A percentile compares a stretch with the other conserved stretches of the same genome.
Evolutionary conservation across 2,888 invertebrate species (phyloP).

Genomic region (Adelphocoris suturalis): DNA sequence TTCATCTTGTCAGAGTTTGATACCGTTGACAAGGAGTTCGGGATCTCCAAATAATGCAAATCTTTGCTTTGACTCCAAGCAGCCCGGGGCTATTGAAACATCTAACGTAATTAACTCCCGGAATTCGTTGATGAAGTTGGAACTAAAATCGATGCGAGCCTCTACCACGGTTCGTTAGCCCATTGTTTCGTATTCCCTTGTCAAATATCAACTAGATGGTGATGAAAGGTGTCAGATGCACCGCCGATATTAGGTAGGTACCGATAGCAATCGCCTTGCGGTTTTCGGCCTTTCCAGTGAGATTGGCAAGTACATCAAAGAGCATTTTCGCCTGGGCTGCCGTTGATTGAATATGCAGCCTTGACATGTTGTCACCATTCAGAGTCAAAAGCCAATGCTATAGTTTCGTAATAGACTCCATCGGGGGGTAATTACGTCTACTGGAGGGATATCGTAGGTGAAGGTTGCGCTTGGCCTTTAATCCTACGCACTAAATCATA

Average conservation of each 20-base stretch:
- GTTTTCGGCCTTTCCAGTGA: slow-evolving; percentile 36
- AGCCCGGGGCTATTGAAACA: slow-evolving; percentile 30
- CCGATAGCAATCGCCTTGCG: slow-evolving; percentile 4
- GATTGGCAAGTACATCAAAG: slow-evolving; percentile 46
- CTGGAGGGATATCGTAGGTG: not conserved
- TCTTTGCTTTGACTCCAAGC: slow-evolving; percentile 30
- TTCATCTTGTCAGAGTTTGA: slow-evolving; percentile 42
- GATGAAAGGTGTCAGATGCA: slow-evolving; percentile 51
- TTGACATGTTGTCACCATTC: not conserved
- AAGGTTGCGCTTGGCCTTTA: slow-evolving; percentile 17
- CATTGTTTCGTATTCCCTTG: slow-evolving; percentile 20
- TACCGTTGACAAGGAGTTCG: slow-evolving; percentile 46
- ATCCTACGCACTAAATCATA: slow-evolving; percentile 30
- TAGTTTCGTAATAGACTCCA: slow-evolving; percentile 28
- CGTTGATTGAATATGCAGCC: slow-evolving; percentile 38
- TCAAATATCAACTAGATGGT: slow-evolving; percentile 41
- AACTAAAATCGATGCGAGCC: slow-evolving; percentile 40
- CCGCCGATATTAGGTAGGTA: not conserved
- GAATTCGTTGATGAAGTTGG: slow-evolving; percentile 31
- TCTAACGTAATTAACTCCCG: slow-evolving; percentile 50
- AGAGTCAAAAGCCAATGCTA: slow-evolving; percentile 4
- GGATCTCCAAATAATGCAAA: slow-evolving; percentile 40
- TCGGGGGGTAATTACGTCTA: slow-evolving; percentile 4
- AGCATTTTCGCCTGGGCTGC: not conserved
- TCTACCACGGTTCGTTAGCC: slow-evolving; percentile 35